Evolutionary conservation across 2,888 invertebrate species (phyloP), one percentile per base, ranked within the genome.

Genomic region (Synergus itoensis): DNA sequence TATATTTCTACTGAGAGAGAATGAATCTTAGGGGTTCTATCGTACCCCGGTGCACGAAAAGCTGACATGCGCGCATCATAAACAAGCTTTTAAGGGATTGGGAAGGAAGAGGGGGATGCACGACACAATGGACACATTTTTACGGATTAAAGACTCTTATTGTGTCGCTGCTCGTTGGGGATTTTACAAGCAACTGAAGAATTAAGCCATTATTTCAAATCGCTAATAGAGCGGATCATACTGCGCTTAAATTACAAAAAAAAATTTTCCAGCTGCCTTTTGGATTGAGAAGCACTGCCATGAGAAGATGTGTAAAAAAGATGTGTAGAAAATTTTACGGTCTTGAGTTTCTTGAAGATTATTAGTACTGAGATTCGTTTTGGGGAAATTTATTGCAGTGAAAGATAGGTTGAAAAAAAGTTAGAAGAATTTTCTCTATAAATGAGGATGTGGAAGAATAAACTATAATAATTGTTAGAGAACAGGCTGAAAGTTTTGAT

Each of bases 21-120:
- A 69, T 69, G 67, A 45, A 69, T 69, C 48, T 73, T 48, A 12
- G 9, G 48, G 73, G 73, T 21, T 12, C 9, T 0, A 28, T 21
- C 14, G 45, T 69, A 21, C 21, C 21, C 45, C 41, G 16, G 36
- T 73, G 73, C 28, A 73, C 48, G n/a, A 45, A 67, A 65, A 18
- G 41, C 67, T 67, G 67, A 67, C 67, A 43, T 67, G 67, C 78
- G 73, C 76, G 79, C 80, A 79, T 67, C 67, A 73, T 73, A 89
- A 89, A 88, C 87, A 88, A 86, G 88, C 89, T 88, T 90, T 88
- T 86, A 88, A 87, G 82, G 87, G 90, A 88, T 88, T 87, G 84
- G 78, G 43, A 82, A 62, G 80, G 43, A 64, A 67, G 45, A 73
- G 73, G n/a, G 73, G 73, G 73, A 73, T 73, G 40, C n/a, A 1